Percentiles rank a stretch among this genome's conserved stretches.
Conservation (phyloP, 2,888 invertebrate species). For the Nesidiocoris tenuis region DNA sequence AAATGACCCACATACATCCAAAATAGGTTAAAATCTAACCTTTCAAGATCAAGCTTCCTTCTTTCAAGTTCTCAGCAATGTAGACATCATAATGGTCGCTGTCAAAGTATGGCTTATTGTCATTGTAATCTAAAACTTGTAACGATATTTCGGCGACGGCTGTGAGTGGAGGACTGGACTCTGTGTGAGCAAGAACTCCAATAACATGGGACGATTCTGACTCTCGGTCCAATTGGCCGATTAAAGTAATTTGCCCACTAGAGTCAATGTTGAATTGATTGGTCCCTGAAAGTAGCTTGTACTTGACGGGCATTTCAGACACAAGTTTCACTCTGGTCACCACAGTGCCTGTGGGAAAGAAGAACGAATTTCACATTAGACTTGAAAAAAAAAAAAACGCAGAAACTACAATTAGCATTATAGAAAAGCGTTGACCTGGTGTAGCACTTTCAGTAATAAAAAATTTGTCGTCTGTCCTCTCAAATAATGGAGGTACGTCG, state of each 20-base stretch:
- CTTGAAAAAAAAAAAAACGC: no score
- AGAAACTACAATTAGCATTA: not conserved
- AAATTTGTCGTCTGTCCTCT: constrained; percentile 71
- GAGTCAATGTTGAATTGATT: constrained; percentile 71
- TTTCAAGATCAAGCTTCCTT: constrained; percentile 73
- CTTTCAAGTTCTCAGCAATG: constrained; percentile 80
- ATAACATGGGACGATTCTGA: constrained; percentile 67
- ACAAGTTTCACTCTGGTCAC: constrained; percentile 68
- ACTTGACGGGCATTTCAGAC: constrained; percentile 63
- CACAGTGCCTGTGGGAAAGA: constrained; percentile 59
- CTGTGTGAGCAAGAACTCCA: constrained; percentile 70
- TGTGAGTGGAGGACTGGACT: constrained; percentile 69
- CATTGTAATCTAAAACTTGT: constrained; percentile 85
- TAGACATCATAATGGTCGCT: constrained; percentile 74
- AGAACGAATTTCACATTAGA: not conserved
- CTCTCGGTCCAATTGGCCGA: constrained; percentile 76
- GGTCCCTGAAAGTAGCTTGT: constrained; percentile 63
- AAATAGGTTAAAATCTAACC: no score
- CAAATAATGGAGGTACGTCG: constrained; percentile 71
- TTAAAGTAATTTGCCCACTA: constrained; percentile 71
- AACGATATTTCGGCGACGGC: constrained; percentile 70
- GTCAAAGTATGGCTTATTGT: constrained; percentile 84
- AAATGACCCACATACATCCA: no score
- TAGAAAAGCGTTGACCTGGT: no score
- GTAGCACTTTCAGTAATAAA: constrained; percentile 76